phyloP scores from a whole-genome alignment of 2,113 vertebrate species.

The Alces alces region DNA sequence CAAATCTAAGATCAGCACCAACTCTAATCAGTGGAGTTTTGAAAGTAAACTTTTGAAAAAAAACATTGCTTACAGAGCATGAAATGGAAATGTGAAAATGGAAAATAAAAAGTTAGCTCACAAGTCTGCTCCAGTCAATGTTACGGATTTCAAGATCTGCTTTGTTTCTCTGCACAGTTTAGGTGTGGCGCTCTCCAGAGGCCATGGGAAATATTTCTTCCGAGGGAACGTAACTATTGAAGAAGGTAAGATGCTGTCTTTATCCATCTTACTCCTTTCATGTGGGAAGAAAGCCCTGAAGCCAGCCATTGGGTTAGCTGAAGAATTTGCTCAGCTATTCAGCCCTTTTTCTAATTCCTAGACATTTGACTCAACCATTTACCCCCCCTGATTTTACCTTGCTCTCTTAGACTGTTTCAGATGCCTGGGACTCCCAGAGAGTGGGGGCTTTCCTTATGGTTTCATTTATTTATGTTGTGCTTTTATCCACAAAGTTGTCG shows the following conservation, averaged over 20 bases:
- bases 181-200: slow-evolving; percentile 96
- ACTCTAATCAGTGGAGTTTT: slow-evolving; percentile 65
- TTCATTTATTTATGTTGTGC: background rate
- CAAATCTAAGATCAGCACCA: slow-evolving; percentile 65
- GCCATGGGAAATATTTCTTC: slow-evolving; percentile 97
- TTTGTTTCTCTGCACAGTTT: slow-evolving; percentile 88
- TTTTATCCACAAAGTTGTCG: background rate
- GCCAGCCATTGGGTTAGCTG: background rate
- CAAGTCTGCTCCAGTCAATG: slow-evolving; percentile 60
- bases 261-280: background rate
- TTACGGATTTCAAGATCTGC: slow-evolving; percentile 77
- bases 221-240: slow-evolving; percentile 96
- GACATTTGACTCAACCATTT: background rate
- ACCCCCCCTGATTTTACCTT: background rate
- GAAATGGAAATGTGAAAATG: slow-evolving; percentile 66
- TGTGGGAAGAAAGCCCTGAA: background rate
- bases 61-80: slow-evolving; percentile 58
- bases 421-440: background rate
- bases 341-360: background rate
- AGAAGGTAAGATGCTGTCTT: slow-evolving; percentile 86
- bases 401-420: background rate
- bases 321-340: background rate
- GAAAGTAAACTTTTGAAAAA: slow-evolving; percentile 65
- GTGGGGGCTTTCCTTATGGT: background rate
- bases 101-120: slow-evolving; percentile 64